Base-by-base conservation (phyloP, 2,888 invertebrate genomes). In the Spodoptera littoralis region DNA sequence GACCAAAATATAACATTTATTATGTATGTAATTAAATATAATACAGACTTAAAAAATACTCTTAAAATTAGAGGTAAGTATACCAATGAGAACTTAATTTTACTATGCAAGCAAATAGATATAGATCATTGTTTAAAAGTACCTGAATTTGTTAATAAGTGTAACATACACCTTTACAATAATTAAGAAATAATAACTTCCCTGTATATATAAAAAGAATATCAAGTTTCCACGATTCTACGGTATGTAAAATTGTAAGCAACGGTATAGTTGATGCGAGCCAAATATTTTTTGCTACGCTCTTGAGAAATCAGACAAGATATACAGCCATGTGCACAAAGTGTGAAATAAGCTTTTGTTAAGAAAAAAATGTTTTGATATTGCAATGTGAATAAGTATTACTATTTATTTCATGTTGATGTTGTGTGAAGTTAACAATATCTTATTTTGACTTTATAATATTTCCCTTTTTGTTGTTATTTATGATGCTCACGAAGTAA, bases 271-370 rank as follows among this genome's bases (percentile, higher is more conserved):
- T 75, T 84, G 84, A 84, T 84, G 79, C 77, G 73, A 74, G 70
- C 60, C 80, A 82, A 86, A 88, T 78, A 87, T 86, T 84, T 87
- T 88, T 86, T 84, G 81, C 77, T 82, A 81, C 84, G 83, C 89
- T 88, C 87, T 77, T 84, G 87, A 88, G 88, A 89, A 91, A 90
- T 90, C 87, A 89, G 88, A 89, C 85, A 84, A 88, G 86, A 88
- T 87, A 87, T 86, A 89, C 84, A 75, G 86, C 73, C 86, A 83
- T 92, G 93, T 89, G 91, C 92, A 90, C 84, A 85, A 81, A 85
- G 84, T 90, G 93, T 93, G 93, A 93, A 93, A 93, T 93, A 87
- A 90, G 91, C 80, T 92, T 88, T 88, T 86, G 85, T 85, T 85
- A 82, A 73, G 81, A 86, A 85, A 87, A 85, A 73, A 85, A 85